Percentiles rank a stretch among this genome's conserved stretches.
Conservation (phyloP, 2,113 vertebrate genomes). For the Alexandromys fortis region DNA sequence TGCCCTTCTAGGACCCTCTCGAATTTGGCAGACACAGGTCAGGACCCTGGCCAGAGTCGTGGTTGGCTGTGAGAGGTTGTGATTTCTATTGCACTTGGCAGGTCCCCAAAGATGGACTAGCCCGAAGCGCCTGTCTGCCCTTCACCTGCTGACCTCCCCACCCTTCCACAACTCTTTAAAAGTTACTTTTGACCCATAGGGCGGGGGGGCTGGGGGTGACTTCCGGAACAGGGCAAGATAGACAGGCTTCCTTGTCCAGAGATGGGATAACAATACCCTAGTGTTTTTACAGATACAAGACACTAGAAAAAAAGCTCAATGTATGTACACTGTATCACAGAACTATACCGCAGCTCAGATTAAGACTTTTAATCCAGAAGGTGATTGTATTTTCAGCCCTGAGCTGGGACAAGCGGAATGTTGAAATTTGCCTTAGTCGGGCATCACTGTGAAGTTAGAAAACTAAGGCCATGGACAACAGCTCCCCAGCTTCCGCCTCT, state of each 20-base stretch:
- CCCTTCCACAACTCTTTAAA: neutral
- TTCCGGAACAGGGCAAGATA: neutral
- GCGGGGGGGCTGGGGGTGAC: neutral
- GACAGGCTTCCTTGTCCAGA: neutral
- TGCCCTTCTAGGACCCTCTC: neutral
- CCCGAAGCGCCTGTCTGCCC: neutral
- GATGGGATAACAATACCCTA: neutral
- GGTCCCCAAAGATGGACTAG: neutral
- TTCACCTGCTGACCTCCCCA: neutral
- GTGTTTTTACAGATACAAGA: neutral
- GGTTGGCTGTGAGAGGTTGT: neutral
- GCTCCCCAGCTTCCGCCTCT: neutral
- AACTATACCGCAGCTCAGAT: neutral
- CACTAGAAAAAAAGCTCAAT: neutral
- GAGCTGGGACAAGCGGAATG: neutral
- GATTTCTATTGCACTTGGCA: neutral
- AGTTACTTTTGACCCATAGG: neutral
- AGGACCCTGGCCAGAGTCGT: neutral
- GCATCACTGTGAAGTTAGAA: neutral
- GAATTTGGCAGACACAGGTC: neutral
- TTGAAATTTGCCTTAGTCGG: neutral
- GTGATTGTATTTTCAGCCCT: neutral
- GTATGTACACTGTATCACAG: neutral
- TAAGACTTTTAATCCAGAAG: conserved; percentile 22
- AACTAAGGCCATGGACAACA: neutral